Conservation (phyloP, 2,113 vertebrate species). For the Dinomys branickii region DNA sequence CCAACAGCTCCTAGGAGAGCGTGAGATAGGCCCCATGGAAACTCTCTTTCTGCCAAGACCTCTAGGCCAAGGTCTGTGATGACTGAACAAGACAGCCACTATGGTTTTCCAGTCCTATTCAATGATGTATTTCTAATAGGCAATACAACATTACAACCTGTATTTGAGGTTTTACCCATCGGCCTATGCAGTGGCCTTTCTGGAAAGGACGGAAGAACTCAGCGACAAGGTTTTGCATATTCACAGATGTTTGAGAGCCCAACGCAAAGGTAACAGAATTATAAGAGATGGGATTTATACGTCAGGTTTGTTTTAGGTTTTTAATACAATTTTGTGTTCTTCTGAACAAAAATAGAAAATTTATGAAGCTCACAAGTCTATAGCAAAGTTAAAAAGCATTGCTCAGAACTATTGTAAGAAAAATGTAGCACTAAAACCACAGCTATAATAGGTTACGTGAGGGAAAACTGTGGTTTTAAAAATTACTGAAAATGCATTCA, state of each 20-base stretch:
- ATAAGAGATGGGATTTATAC: not conserved
- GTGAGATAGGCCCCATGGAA: conserved; percentile 36
- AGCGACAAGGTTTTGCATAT: not conserved
- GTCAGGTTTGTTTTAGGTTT: conserved; percentile 2
- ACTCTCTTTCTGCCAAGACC: conserved; percentile 46
- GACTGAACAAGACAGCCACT: not conserved
- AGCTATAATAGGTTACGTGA: conserved; percentile 45
- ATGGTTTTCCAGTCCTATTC: conserved; percentile 39
- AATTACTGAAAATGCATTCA: conserved; percentile 54
- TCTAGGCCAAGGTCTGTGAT: conserved; percentile 14
- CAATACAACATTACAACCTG: not conserved
- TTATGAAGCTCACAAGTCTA: not conserved
- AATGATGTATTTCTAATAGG: conserved; percentile 16
- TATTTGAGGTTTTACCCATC: not conserved
- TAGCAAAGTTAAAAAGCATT: not conserved
- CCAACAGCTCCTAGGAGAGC: not conserved
- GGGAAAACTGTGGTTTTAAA: conserved; percentile 59
- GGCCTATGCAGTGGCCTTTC: not conserved
- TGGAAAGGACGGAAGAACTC: not conserved
- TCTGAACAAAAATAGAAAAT: not conserved
- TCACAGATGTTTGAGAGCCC: not conserved
- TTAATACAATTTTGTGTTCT: conserved; percentile 36
- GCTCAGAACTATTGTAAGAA: conserved; percentile 43
- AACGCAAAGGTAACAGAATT: not conserved
- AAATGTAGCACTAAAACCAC: conserved; percentile 51